Evolutionary conservation across 2,113 vertebrate genomes (phyloP).

Genomic region (Amia ocellicauda): DNA sequence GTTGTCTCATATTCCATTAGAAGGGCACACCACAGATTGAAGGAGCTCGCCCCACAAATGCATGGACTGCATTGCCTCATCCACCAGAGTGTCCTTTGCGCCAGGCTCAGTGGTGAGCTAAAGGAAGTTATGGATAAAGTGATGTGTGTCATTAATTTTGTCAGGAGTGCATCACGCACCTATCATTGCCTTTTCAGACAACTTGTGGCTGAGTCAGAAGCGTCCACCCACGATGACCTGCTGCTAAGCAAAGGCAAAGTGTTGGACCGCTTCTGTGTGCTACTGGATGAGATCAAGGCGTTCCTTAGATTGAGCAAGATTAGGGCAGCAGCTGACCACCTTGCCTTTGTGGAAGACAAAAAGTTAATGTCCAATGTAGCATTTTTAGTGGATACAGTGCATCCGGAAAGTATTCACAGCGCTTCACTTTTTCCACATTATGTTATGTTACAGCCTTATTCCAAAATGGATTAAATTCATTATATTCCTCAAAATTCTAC

Average conservation of each 20-base stretch:
- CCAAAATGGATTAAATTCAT: too few relatives aligned
- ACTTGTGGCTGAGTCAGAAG: conserved; percentile 9
- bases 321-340: conserved; percentile 11
- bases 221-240: conserved; percentile 7
- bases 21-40: conserved; percentile 12
- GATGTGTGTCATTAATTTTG: conserved; percentile 11
- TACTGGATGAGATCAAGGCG: not conserved
- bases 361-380: too few relatives aligned
- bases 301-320: conserved; percentile 3
- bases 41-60: conserved; percentile 4
- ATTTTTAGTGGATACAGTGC: too few relatives aligned
- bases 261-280: conserved; percentile 4
- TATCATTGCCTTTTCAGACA: conserved; percentile 6
- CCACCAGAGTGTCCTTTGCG: too few relatives aligned
- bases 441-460: too few relatives aligned
- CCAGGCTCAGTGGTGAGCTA: conserved; percentile 4
- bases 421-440: too few relatives aligned
- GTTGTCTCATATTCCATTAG: not conserved
- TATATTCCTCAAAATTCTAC: too few relatives aligned
- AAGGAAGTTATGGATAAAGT: conserved; percentile 4
- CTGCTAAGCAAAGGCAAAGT: conserved; percentile 17
- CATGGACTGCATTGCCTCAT: conserved; percentile 8
- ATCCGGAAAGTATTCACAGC: too few relatives aligned
- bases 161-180: conserved; percentile 8
- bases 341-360: too few relatives aligned